These are phyloP conservation scores for Puntigrus tetrazona DNA, from an alignment of 2,113 vertebrate species.

Conservation along the genomic window DNA sequence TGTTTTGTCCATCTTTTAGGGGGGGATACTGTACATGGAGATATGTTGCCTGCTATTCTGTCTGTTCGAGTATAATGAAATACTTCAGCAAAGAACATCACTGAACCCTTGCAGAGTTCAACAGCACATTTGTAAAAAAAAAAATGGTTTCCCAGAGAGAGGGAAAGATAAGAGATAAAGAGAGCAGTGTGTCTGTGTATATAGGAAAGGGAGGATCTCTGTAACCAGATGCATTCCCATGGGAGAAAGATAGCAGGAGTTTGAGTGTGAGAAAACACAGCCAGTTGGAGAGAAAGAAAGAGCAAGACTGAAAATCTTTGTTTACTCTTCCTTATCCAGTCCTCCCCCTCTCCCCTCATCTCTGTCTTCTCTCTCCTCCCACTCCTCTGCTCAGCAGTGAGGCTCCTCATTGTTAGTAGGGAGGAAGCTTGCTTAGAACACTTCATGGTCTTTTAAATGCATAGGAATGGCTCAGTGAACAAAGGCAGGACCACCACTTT, in stretches of 20 bases:
- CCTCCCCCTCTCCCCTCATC: slow-evolving; percentile 68
- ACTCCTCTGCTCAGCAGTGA: slow-evolving; percentile 49
- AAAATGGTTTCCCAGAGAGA: neutral
- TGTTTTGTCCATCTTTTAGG: neutral
- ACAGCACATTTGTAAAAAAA: slow-evolving; percentile 1
- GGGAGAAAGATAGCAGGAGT: slow-evolving; percentile 34
- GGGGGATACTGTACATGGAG: neutral
- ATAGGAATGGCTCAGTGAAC: slow-evolving; percentile 50
- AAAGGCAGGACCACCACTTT: slow-evolving; percentile 58
- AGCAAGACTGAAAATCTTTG: slow-evolving; percentile 30
- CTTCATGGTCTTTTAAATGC: slow-evolving; percentile 58
- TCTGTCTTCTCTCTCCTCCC: slow-evolving; percentile 52
- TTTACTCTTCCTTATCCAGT: slow-evolving; percentile 67
- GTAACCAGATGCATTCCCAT: slow-evolving; percentile 26
- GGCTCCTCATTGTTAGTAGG: slow-evolving; percentile 59
- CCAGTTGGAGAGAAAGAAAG: slow-evolving; percentile 1
- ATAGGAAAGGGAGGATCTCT: slow-evolving; percentile 18
- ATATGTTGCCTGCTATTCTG: neutral
- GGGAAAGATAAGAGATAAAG: neutral
- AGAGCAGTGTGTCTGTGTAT: neutral
- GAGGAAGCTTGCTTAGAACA: slow-evolving; percentile 48
- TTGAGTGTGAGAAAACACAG: slow-evolving; percentile 47
- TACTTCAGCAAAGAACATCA: neutral
- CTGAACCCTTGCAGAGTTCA: slow-evolving; percentile 14
- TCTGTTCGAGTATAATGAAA: neutral